Base-by-base conservation (phyloP, 2,113 vertebrate genomes). In the Microcebus ravelobensis region DNA sequence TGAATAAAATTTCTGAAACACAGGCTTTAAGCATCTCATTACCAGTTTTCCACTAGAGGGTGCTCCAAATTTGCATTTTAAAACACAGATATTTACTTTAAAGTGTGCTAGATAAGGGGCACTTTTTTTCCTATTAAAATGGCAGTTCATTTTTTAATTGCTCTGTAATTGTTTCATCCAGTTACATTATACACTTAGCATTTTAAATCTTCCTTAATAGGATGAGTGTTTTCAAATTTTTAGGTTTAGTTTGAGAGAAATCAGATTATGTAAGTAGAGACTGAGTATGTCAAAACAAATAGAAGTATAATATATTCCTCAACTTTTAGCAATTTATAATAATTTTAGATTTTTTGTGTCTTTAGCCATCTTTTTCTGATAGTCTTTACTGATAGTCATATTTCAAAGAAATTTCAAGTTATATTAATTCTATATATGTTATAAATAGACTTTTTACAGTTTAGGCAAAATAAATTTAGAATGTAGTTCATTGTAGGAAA, bases 41-140 rank as follows among this genome's bases (percentile, higher is more conserved):
- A 74, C 17, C 25, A 89, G 48, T 83, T 93, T 97, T 90, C 97
- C 96, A 97, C 96, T 95, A 97, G 96, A 97, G 81, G 92, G 92
- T 68, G 73, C 95, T 95, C 68, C 39, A 92, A 29, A 59, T 68
- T 79, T 92, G 27, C 39, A 21, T 94, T 93, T 85, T 85, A 63
- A 85, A 95, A 67, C 74, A n/a, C 18, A 42, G 39, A 84, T 80
- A 6, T 76, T 85, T 91, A 57, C 21, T 4, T 79, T 87, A 68
- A 90, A 82, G 73, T 84, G 4, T 89, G 34, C 79, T 85, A 76
- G 3, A 1, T 91, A 61, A 87, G 45, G 84, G 59, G 4, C 27
- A 71, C 36, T 29, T 85, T 70, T 0, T 0, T 88, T 74, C n/a
- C 86, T 87, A 2, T 67, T 39, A 76, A 82, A 94, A 85, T 6